Evolutionary conservation across 2,888 invertebrate genomes (phyloP).

Genomic region (Aphrophora alni): DNA sequence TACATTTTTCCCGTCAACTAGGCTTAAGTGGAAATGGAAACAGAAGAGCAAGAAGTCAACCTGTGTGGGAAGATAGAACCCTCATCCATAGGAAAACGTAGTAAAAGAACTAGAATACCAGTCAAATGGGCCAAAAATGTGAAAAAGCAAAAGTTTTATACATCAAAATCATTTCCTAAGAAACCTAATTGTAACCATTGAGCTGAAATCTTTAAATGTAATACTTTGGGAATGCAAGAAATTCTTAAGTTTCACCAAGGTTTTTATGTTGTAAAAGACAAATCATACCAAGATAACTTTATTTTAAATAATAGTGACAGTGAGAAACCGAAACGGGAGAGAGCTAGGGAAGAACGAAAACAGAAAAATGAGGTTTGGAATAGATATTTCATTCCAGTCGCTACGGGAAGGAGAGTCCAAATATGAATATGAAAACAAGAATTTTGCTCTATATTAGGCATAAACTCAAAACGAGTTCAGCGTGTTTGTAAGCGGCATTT

Average conservation of each 20-base stretch:
- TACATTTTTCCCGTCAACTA: too few relatives aligned
- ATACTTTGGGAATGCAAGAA: conserved; percentile 12
- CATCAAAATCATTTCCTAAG: neutral
- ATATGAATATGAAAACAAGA: neutral
- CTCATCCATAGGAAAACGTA: too few relatives aligned
- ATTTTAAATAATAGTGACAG: neutral
- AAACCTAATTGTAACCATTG: neutral
- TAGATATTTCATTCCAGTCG: conserved; percentile 9
- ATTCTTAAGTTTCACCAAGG: conserved; percentile 20
- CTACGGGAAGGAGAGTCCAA: neutral
- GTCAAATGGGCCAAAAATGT: neutral
- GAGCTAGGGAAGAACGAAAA: neutral
- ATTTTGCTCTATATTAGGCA: conserved; percentile 11
- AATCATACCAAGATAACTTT: conserved; percentile 23
- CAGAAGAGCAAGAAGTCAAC: too few relatives aligned
- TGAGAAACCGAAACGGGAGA: neutral
- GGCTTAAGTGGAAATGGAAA: too few relatives aligned
- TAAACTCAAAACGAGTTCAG: conserved; percentile 8
- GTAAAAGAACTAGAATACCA: too few relatives aligned
- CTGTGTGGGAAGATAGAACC: too few relatives aligned
- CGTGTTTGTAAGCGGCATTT: conserved; percentile 13
- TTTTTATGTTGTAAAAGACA: conserved; percentile 7
- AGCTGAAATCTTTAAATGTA: conserved; percentile 18
- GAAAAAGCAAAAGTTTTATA: neutral
- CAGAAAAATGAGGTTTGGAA: conserved; percentile 16